A percentile compares a stretch with the other conserved stretches of the same genome.
These are phyloP conservation scores for Argopecten irradians DNA, from an alignment of 1,140 invertebrate species.

Conservation along the genomic window DNA sequence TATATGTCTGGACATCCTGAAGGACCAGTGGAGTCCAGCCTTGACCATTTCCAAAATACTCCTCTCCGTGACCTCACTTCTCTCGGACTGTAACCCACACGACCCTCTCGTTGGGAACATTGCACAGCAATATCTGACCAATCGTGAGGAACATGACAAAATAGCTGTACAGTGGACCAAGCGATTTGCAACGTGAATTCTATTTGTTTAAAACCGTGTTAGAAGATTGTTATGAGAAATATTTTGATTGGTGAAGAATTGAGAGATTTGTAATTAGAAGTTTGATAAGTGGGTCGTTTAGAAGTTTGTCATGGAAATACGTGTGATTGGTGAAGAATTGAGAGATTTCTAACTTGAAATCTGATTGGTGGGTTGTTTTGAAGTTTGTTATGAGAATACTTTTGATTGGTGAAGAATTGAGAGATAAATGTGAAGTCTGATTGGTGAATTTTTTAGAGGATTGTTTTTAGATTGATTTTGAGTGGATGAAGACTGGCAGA, in stretches of 20 bases:
- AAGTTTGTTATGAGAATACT: not conserved
- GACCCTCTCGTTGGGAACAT: not conserved
- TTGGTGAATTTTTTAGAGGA: no score
- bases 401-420: not conserved
- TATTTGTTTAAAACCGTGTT: not conserved
- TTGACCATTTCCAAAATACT: conserved; percentile 12
- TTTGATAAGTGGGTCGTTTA: no score
- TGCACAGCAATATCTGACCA: not conserved
- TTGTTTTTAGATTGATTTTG: not conserved
- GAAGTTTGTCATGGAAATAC: not conserved
- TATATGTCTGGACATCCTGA: not conserved
- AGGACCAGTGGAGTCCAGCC: conserved; percentile 5
- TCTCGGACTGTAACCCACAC: not conserved
- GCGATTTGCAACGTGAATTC: not conserved
- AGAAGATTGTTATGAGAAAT: not conserved
- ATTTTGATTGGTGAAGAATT: not conserved
- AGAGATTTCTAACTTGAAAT: no score
- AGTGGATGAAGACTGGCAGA: no score
- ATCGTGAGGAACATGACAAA: conserved; percentile 15
- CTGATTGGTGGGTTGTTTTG: no score
- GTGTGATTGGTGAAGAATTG: not conserved
- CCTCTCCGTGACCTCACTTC: not conserved
- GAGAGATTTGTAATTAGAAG: no score
- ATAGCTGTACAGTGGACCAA: conserved; percentile 20
- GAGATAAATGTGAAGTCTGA: no score